Percentiles rank a stretch among this genome's conserved stretches.
Conservation (phyloP, 2,888 invertebrate genomes). For the Lasioglossum vierecki region DNA sequence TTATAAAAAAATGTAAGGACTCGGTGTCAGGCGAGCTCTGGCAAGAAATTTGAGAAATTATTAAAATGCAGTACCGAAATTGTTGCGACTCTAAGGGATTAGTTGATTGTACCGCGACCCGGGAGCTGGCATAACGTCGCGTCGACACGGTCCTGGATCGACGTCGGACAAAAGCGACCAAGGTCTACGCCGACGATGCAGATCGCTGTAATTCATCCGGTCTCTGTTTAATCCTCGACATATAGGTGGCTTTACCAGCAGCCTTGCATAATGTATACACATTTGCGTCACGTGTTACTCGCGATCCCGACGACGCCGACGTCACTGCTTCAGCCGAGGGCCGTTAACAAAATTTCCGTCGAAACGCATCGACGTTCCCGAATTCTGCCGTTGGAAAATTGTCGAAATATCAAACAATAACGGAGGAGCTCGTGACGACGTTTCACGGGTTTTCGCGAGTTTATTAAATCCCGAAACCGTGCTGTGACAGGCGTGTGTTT, state of each 20-base stretch:
- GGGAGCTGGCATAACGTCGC: neutral
- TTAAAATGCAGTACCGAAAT: neutral
- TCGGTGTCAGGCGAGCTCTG: neutral
- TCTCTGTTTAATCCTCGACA: constrained; percentile 20
- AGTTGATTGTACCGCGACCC: neutral
- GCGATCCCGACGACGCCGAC: neutral
- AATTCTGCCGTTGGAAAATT: neutral
- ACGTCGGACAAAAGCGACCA: constrained; percentile 18
- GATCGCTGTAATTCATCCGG: constrained; percentile 34
- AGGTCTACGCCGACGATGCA: constrained; percentile 9
- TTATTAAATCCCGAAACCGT: constrained; percentile 1
- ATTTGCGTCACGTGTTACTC: constrained; percentile 9
- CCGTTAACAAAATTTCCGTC: constrained; percentile 14
- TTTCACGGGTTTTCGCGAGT: neutral
- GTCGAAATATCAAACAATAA: neutral
- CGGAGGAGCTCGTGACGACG: neutral
- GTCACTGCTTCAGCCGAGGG: neutral
- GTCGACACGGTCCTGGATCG: neutral
- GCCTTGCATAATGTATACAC: constrained; percentile 27
- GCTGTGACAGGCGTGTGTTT: neutral
- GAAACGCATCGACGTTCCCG: neutral
- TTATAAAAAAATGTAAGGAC: too few species aligned
- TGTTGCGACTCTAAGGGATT: constrained; percentile 14
- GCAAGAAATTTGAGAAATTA: neutral
- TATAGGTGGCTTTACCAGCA: neutral